These are phyloP conservation scores for Thysanoteuthis rhombus DNA, from an alignment of 2,888 invertebrate species.

Conservation along the genomic window DNA sequence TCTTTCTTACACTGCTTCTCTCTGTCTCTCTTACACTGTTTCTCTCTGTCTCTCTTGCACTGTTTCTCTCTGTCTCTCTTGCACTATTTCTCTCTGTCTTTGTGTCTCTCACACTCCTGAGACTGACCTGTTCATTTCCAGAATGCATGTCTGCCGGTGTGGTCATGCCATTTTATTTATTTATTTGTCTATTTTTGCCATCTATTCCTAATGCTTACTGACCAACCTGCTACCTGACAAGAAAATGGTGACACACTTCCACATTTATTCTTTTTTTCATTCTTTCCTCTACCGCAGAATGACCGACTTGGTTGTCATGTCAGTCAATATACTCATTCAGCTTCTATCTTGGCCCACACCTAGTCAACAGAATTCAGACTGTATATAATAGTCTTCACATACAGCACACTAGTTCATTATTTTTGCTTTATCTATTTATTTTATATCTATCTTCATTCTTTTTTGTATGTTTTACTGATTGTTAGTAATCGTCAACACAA, in stretches of 20 bases:
- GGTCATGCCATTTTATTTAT: too few relatives aligned
- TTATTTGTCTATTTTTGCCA: not conserved
- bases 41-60: too few relatives aligned
- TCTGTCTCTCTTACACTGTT: not conserved
- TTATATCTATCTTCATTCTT: not conserved
- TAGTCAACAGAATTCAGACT: not conserved
- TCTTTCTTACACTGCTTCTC: too few relatives aligned
- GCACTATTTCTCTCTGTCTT: not conserved
- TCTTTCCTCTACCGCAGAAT: not conserved
- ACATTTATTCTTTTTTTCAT: too few relatives aligned
- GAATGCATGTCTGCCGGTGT: not conserved
- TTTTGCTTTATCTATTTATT: not conserved
- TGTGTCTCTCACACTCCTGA: not conserved
- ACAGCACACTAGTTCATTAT: not conserved
- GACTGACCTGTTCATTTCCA: not conserved
- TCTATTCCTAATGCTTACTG: not conserved
- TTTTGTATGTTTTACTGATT: not conserved
- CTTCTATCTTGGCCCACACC: not conserved
- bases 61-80: not conserved
- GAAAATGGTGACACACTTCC: not conserved
- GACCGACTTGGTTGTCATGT: conserved; percentile 12
- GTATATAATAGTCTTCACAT: not conserved
- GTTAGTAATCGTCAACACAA: too few relatives aligned
- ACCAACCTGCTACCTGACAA: not conserved
- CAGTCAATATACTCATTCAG: not conserved